Percentiles rank a stretch among this genome's conserved stretches.
These are phyloP conservation scores for Triplophysa bombifrons DNA, from an alignment of 2,797 vertebrate species.

Conservation along the genomic window DNA sequence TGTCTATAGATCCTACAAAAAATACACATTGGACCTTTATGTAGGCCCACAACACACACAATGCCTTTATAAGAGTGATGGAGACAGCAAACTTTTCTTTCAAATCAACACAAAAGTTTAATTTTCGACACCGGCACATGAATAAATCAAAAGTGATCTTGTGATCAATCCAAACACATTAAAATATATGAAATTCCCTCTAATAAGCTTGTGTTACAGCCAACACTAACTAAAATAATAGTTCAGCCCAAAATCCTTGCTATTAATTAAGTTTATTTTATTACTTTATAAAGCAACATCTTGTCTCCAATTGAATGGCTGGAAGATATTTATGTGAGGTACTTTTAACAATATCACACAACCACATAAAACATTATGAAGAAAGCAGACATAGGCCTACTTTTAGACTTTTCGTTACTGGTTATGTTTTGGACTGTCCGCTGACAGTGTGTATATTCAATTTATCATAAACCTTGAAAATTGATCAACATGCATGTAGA, in stretches of 20 bases:
- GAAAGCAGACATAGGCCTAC: background rate
- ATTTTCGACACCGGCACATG: conserved; percentile 36
- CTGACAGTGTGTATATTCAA: background rate
- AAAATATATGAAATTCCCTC: conserved; percentile 50
- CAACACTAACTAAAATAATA: conserved; percentile 47
- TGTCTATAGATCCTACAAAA: too few species aligned
- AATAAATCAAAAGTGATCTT: conserved; percentile 54
- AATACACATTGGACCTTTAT: too few species aligned
- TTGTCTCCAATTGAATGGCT: conserved; percentile 4
- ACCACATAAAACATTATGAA: conserved; percentile 5
- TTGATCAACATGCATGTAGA: conserved; percentile 23
- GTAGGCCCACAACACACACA: background rate
- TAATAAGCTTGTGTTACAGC: conserved; percentile 44
- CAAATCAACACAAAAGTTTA: conserved; percentile 42
- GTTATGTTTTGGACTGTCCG: conserved; percentile 13
- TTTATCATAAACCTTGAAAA: background rate
- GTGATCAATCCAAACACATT: conserved; percentile 33
- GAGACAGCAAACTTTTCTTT: conserved; percentile 16
- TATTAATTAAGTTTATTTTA: conserved; percentile 17
- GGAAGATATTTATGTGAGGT: conserved; percentile 8
- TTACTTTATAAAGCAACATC: conserved; percentile 16
- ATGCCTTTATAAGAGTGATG: conserved; percentile 37
- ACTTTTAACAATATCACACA: conserved; percentile 12
- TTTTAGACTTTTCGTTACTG: background rate
- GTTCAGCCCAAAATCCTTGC: conserved; percentile 17